phyloP scores from a whole-genome alignment of 2,888 invertebrate genomes.

The Myopa testacea region DNA sequence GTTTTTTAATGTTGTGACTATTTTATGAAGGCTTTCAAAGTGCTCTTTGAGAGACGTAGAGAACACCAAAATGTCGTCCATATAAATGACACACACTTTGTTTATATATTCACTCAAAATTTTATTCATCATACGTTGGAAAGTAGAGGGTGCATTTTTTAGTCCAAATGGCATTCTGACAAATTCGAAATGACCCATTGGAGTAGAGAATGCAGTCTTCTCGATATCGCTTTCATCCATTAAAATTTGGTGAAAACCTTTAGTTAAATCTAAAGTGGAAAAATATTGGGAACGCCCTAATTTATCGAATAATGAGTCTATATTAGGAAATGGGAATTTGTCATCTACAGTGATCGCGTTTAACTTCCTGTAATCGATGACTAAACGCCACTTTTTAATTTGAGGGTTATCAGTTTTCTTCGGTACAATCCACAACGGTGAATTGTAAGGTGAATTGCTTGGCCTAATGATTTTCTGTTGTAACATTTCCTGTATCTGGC shows the following conservation, averaged over 20 bases:
- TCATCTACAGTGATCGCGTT: constrained; percentile 43
- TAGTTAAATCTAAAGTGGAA: constrained; percentile 31
- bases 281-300: constrained; percentile 51
- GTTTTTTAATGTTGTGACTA: constrained; percentile 37
- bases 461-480: constrained; percentile 51
- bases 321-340: constrained; percentile 46
- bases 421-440: constrained; percentile 54
- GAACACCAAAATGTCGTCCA: constrained; percentile 46
- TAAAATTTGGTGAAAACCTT: constrained; percentile 43
- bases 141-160: constrained; percentile 40
- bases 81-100: constrained; percentile 41
- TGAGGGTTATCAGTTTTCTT: constrained; percentile 51
- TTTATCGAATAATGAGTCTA: constrained; percentile 48
- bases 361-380: constrained; percentile 43
- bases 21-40: constrained; percentile 29
- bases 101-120: constrained; percentile 41
- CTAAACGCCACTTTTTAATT: constrained; percentile 40
- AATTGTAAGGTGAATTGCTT: constrained; percentile 51
- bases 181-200: constrained; percentile 38
- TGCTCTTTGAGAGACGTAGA: constrained; percentile 42
- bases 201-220: constrained; percentile 40
- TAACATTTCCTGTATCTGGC: constrained; percentile 45
- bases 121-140: constrained; percentile 45
- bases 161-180: constrained; percentile 40
- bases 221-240: constrained; percentile 22